A percentile compares a stretch with the other conserved stretches of the same genome.
Evolutionary conservation across 2,113 vertebrate genomes (phyloP).

Genomic region (Hiodon tergisus): DNA sequence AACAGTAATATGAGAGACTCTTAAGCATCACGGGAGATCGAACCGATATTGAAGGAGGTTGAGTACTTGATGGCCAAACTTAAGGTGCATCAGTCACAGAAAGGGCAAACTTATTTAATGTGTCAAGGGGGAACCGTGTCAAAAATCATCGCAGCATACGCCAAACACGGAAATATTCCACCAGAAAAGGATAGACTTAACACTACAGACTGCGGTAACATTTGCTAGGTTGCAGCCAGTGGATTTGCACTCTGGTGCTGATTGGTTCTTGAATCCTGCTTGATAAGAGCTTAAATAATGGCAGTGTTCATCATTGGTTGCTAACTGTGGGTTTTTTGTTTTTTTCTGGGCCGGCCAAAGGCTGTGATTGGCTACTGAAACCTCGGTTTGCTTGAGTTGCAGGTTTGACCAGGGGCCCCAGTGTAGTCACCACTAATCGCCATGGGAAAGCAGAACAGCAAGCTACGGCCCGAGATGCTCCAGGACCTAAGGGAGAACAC

Average conservation of each 20-base stretch:
- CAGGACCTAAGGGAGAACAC: conserved; percentile 97
- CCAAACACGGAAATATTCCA: no score
- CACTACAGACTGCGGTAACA: background rate
- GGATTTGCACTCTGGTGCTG: background rate
- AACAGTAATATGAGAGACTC: no score
- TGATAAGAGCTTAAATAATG: background rate
- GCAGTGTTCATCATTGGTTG: background rate
- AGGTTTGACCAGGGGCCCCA: conserved; percentile 55
- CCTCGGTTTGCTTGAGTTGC: conserved; percentile 31
- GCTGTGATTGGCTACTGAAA: conserved; percentile 19
- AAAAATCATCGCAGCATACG: no score
- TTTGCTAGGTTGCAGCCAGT: background rate
- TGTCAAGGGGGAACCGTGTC: no score
- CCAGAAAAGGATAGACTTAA: background rate
- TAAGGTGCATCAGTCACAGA: no score
- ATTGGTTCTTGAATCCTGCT: background rate
- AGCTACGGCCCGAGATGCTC: conserved; percentile 93
- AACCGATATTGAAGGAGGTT: no score
- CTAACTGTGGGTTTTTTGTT: conserved; percentile 19
- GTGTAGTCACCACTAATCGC: conserved; percentile 41
- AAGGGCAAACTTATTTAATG: no score
- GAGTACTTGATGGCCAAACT: no score
- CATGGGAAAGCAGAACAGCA: conserved; percentile 99
- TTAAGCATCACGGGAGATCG: no score
- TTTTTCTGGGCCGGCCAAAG: background rate